phyloP scores from a whole-genome alignment of 2,888 invertebrate genomes.

The Pristionchus exspectatus region DNA sequence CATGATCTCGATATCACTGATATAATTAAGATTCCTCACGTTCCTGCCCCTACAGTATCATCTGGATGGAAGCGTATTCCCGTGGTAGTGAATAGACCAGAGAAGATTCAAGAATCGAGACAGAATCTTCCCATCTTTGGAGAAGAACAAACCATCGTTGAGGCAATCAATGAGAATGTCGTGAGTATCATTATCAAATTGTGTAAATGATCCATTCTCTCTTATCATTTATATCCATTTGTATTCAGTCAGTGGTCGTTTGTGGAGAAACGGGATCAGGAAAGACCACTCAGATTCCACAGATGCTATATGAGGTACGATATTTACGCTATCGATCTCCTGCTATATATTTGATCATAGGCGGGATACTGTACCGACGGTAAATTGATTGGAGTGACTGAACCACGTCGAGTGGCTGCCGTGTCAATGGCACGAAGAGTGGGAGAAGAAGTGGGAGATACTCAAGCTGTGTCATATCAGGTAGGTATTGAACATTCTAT shows the following conservation, averaged over 20 bases:
- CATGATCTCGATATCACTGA: background rate
- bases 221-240: background rate
- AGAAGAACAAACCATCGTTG: constrained; percentile 89
- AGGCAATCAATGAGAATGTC: constrained; percentile 92
- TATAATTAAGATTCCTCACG: background rate
- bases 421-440: constrained; percentile 96
- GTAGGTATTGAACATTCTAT: constrained; percentile 56
- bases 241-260: constrained; percentile 84
- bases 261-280: constrained; percentile 95
- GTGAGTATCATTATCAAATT: constrained; percentile 60
- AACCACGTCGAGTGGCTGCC: constrained; percentile 97
- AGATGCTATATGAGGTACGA: constrained; percentile 97
- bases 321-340: constrained; percentile 83
- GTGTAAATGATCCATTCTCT: background rate
- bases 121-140: constrained; percentile 88
- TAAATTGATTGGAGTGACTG: constrained; percentile 93
- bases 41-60: constrained; percentile 20
- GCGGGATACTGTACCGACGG: constrained; percentile 78
- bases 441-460: constrained; percentile 90
- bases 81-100: constrained; percentile 32
- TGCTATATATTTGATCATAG: background rate
- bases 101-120: constrained; percentile 47
- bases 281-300: constrained; percentile 98
- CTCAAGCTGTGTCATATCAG: constrained; percentile 89
- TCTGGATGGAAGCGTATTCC: constrained; percentile 51